Evolutionary conservation across 2,113 vertebrate species (phyloP).

Genomic region (Odocoileus hemionus): DNA sequence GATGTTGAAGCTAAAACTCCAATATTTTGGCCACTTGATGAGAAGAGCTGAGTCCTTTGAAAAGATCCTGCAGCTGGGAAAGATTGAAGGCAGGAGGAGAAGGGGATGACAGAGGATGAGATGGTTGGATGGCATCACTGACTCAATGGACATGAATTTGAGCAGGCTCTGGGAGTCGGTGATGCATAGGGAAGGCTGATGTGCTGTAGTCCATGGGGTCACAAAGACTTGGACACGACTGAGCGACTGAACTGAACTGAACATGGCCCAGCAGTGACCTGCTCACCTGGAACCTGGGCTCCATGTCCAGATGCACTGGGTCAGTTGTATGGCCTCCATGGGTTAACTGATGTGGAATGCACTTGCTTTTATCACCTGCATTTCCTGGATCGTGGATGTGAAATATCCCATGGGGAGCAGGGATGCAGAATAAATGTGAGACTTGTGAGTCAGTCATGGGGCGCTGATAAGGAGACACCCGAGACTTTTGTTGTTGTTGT

Average conservation of each 20-base stretch:
- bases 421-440: neutral
- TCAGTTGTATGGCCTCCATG: neutral
- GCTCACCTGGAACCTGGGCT: neutral
- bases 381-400: neutral
- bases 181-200: neutral
- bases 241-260: neutral
- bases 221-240: neutral
- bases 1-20: neutral
- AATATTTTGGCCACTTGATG: neutral
- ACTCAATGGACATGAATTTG: neutral
- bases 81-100: neutral
- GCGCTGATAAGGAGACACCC: neutral
- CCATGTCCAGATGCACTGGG: accelerated
- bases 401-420: neutral
- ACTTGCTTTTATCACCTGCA: neutral
- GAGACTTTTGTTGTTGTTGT: neutral
- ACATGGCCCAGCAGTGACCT: neutral
- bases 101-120: neutral
- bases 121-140: neutral
- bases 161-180: neutral
- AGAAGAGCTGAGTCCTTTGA: neutral
- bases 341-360: neutral
- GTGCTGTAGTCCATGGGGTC: neutral
- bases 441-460: neutral
- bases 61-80: neutral